Base-by-base conservation (phyloP, 2,888 invertebrate genomes). In the Linyphia triangularis region DNA sequence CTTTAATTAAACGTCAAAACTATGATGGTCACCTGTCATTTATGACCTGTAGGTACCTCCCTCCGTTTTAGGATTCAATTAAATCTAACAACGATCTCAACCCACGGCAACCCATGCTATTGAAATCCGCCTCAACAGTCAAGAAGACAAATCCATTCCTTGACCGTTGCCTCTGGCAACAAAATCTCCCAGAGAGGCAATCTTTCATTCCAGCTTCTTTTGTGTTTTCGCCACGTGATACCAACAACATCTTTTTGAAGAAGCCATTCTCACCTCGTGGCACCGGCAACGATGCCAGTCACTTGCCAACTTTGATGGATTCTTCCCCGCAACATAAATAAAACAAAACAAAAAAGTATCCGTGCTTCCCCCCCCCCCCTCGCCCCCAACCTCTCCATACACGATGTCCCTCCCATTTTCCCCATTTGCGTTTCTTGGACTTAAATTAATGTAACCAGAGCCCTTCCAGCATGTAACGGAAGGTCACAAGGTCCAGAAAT, bases 291-390 rank as follows among this genome's bases (percentile, higher is more conserved):
- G 26, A 81, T 69, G 86, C 73, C 86, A 88, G 81, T 88, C 86
- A 85, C 78, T 81, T 79, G 85, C 85, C 85, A 85, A 51, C 37
- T 78, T 78, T 85, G 85, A 85, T 85, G 85, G 85, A 85, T 85
- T 69, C 67, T 59, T 59, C 28, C 69, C 10, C 19, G 37, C 51
- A 73, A 57, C 19, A 33, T 16, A 43, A 72, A 33, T 16, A 22
- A 24, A 24, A 13, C 26, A 73, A 73, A 72, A 33, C 19, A 43
- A 43, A 43, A 24, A 70, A 70, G 24, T 24, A 4, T 13, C 2
- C 26, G 24, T 24, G 19, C 63, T 13, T 16, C 22, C 10, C 10
- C 10, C 13, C 22, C 24, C 10, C 16, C 26, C 61, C 7, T 9
- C n/a, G 13, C 26, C 24, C 63, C 26, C 63, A 1, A 43, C 16